A percentile compares a stretch with the other conserved stretches of the same genome.
These are phyloP conservation scores for Opisthocomus hoazin DNA, from an alignment of 2,113 vertebrate genomes.

Conservation along the genomic window DNA sequence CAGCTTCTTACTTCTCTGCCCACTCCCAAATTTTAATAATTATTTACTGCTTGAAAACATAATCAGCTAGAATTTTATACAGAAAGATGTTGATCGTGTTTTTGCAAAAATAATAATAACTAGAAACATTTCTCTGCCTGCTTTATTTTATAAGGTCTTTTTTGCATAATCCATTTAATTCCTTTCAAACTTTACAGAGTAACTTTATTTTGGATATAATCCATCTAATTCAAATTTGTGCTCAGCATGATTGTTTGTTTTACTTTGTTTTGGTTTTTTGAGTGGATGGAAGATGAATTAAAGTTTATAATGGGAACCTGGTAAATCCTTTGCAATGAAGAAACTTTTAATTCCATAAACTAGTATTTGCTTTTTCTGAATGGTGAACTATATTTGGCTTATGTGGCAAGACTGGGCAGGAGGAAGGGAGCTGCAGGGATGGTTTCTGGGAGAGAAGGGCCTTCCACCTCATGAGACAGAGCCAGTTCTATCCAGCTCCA, in stretches of 20 bases:
- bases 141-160: not conserved
- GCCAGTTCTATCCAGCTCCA: not conserved
- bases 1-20: not conserved
- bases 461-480: not conserved
- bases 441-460: not conserved
- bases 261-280: not conserved
- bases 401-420: not conserved
- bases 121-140: not conserved
- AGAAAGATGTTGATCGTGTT: not conserved
- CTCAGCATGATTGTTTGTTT: not conserved
- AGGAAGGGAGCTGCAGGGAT: not conserved
- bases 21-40: not conserved
- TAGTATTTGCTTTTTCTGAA: not conserved
- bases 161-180: not conserved
- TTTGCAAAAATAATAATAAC: not conserved
- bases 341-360: not conserved
- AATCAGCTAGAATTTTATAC: not conserved
- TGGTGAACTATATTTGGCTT: not conserved
- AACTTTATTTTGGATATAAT: not conserved
- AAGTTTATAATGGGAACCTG: not conserved
- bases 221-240: not conserved
- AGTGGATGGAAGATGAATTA: not conserved
- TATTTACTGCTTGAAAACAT: not conserved
- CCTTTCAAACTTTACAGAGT: not conserved
- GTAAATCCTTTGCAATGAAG: not conserved